Evolutionary conservation across 2,113 vertebrate species (phyloP), one percentile per base, ranked within the genome.

Genomic region (Cryptotis parvus): DNA sequence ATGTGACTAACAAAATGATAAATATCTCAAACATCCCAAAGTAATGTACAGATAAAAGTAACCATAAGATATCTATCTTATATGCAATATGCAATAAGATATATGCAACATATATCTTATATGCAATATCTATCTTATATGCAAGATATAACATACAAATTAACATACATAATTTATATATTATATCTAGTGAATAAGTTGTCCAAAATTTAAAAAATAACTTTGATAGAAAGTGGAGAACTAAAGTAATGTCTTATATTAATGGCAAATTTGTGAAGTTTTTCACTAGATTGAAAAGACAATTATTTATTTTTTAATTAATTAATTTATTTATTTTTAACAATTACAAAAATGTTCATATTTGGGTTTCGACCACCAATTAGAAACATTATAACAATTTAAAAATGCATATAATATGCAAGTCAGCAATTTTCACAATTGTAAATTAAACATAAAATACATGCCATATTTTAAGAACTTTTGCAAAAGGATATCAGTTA

Each of bases 131-230:
- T n/a, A n/a, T n/a, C n/a, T n/a, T n/a, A n/a, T n/a, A n/a, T n/a
- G n/a, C n/a, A n/a, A n/a, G n/a, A n/a, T n/a, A n/a, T n/a, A n/a
- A n/a, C n/a, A n/a, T n/a, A n/a, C n/a, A n/a, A n/a, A n/a, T n/a
- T n/a, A n/a, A n/a, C n/a, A n/a, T n/a, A n/a, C n/a, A n/a, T n/a
- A n/a, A n/a, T n/a, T n/a, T n/a, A n/a, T n/a, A n/a, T n/a, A n/a
- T n/a, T 73, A 43, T 33, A 24, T 24, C 8, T 61, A 24, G 58
- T 61, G 58, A 26, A 26, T 20, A 70, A 65, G 6, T 1, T 33
- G 55, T 84, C 27, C n/a, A 80, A 49, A 94, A 76, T 58, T 84
- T 78, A 15, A 68, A 87, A 68, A 63, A 18, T 79, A 72, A 61
- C 26, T 61, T 15, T 61, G 4, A 6, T 61, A 61, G 8, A 61